Evolutionary conservation across 2,113 vertebrate genomes (phyloP).

Genomic region (Panthera tigris): DNA sequence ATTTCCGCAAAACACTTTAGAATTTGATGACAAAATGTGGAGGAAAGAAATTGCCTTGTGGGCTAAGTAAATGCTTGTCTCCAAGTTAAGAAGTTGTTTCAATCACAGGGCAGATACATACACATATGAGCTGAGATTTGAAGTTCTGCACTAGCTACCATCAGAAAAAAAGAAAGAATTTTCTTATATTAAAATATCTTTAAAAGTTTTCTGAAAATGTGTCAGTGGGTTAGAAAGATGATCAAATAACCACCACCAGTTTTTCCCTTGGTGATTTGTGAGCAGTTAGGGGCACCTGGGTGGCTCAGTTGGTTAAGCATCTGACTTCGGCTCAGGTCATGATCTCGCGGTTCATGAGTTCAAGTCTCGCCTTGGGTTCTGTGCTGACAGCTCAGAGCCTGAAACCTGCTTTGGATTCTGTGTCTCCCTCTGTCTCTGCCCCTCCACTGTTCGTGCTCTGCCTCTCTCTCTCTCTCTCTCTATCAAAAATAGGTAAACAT

Average conservation of each 20-base stretch:
- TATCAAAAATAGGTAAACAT: too few relatives aligned
- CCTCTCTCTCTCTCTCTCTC: too few relatives aligned
- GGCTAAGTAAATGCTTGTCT: not conserved
- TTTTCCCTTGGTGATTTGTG: not conserved
- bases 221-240: not conserved
- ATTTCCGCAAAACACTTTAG: not conserved
- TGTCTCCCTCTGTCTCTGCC: too few relatives aligned
- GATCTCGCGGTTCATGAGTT: too few relatives aligned
- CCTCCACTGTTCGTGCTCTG: too few relatives aligned
- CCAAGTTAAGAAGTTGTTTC: not conserved
- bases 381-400: too few relatives aligned
- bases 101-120: fast-evolving
- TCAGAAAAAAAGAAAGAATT: not conserved
- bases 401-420: too few relatives aligned
- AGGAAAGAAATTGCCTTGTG: not conserved
- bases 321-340: too few relatives aligned
- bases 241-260: not conserved
- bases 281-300: too few relatives aligned
- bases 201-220: slow-evolving; percentile 23
- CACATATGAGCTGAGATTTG: not conserved
- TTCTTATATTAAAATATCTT: not conserved
- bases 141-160: not conserved
- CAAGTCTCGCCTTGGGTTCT: too few relatives aligned
- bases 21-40: not conserved
- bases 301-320: too few relatives aligned